phyloP scores from a whole-genome alignment of 2,113 vertebrate genomes.

The Ageneiosus marmoratus region DNA sequence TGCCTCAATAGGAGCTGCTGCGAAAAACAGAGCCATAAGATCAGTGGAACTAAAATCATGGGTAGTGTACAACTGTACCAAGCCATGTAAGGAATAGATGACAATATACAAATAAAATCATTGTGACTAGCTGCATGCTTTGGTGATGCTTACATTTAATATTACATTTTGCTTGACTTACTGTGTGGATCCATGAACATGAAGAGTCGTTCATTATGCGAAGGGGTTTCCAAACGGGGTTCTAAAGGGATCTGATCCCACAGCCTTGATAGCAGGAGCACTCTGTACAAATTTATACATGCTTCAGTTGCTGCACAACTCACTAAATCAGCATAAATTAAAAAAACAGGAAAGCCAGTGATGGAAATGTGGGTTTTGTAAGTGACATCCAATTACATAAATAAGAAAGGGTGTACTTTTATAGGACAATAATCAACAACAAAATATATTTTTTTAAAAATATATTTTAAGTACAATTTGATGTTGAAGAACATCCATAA shows the following conservation, averaged over 20 bases:
- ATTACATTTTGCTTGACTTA: conserved; percentile 24
- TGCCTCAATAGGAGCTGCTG: conserved; percentile 14
- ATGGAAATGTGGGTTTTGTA: not conserved
- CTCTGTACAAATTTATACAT: conserved; percentile 25
- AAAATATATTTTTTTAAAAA: no score
- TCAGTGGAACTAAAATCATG: not conserved
- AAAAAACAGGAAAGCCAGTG: not conserved
- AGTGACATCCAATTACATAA: not conserved
- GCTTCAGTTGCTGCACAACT: not conserved
- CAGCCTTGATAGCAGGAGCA: conserved; percentile 46
- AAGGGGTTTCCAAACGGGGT: conserved; percentile 55
- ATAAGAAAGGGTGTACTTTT: not conserved
- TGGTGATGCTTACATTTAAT: not conserved
- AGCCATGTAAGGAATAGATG: not conserved
- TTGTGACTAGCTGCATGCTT: conserved; percentile 3
- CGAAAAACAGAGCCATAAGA: not conserved
- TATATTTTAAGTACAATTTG: not conserved
- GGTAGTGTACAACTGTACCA: not conserved
- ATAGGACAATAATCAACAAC: not conserved
- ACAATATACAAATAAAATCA: not conserved
- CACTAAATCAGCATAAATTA: not conserved
- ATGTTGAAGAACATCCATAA: not conserved
- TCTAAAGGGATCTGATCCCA: conserved; percentile 47
- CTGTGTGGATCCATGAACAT: conserved; percentile 6
- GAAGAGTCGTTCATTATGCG: conserved; percentile 47